These are phyloP conservation scores for Callopanchax toddi DNA, from an alignment of 2,113 vertebrate species.

Conservation along the genomic window DNA sequence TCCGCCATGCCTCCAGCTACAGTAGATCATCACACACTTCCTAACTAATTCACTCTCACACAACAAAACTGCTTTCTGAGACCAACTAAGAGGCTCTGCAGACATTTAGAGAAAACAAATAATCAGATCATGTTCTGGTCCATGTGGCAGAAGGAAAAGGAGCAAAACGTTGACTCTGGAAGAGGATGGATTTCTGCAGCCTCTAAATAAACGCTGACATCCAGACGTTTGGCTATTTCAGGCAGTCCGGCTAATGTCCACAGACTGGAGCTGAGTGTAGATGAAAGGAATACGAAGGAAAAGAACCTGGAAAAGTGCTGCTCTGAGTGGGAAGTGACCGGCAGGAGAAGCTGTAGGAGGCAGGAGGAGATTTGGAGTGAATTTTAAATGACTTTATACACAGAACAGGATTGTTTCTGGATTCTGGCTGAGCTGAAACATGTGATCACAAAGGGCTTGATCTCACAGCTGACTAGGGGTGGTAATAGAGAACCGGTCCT, in stretches of 20 bases:
- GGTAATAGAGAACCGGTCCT: too few species aligned
- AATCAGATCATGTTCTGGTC: constrained; percentile 1
- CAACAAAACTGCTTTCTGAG: background rate
- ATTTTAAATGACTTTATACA: constrained; percentile 5
- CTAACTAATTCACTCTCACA: constrained; percentile 28
- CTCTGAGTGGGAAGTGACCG: constrained; percentile 2
- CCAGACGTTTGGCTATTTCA: constrained; percentile 14
- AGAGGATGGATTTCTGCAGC: background rate
- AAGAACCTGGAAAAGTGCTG: constrained; percentile 10
- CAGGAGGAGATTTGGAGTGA: constrained; percentile 2
- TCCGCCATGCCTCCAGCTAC: constrained; percentile 24
- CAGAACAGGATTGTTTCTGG: background rate
- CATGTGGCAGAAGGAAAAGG: background rate
- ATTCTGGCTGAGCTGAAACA: background rate
- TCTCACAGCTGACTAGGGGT: too few species aligned
- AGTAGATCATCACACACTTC: constrained; percentile 19
- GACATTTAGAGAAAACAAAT: background rate
- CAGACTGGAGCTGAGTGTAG: constrained; percentile 25
- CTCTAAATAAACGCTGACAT: constrained; percentile 9
- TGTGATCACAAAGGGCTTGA: too few species aligned
- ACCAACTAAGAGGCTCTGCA: background rate
- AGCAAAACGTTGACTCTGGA: background rate
- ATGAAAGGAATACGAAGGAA: constrained; percentile 34
- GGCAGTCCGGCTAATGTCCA: background rate
- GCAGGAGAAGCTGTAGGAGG: constrained; percentile 24